Evolutionary conservation across 2,888 invertebrate genomes (phyloP), one percentile per base, ranked within the genome.

Genomic region (Mellilla xanthometata): DNA sequence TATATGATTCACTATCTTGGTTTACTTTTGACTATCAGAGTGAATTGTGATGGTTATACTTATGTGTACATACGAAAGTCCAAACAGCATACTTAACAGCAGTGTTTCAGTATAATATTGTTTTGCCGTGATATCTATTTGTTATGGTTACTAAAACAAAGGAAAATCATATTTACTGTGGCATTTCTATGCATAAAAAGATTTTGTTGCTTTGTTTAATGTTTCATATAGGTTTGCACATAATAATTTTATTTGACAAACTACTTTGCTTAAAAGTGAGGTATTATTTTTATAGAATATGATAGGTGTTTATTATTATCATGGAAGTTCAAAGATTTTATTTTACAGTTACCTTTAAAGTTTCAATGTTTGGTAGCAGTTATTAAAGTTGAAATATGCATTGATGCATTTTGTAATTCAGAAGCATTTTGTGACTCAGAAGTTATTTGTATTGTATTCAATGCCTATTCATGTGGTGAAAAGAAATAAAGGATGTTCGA

Each of bases 131-230:
- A n/a, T n/a, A n/a, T n/a, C n/a, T n/a, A n/a, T n/a, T n/a, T n/a
- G n/a, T n/a, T n/a, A n/a, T n/a, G n/a, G n/a, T n/a, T n/a, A n/a
- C n/a, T n/a, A n/a, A n/a, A n/a, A n/a, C n/a, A n/a, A n/a, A n/a
- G n/a, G n/a, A n/a, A n/a, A n/a, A n/a, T n/a, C 15, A 5, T 6
- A 19, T 19, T 5, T 19, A 5, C 4, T n/a, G 15, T 19, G 10
- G 13, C 41, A 44, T 40, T 45, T 41, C 24, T 35, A 7, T 49
- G 40, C 11, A 10, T 15, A 28, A 11, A 27, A 27, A 35, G 30
- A 34, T 27, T 44, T 44, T 31, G 43, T 52, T 45, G 38, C 35
- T 45, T 51, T 46, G 35, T 48, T 58, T 24, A 7, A 40, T 34
- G 12, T 41, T 39, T 49, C 24, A 12, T 46, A 28, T 6, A 8